Evolutionary conservation across 2,888 invertebrate species (phyloP), one percentile per base, ranked within the genome.

Genomic region (Eupithecia exiguata): DNA sequence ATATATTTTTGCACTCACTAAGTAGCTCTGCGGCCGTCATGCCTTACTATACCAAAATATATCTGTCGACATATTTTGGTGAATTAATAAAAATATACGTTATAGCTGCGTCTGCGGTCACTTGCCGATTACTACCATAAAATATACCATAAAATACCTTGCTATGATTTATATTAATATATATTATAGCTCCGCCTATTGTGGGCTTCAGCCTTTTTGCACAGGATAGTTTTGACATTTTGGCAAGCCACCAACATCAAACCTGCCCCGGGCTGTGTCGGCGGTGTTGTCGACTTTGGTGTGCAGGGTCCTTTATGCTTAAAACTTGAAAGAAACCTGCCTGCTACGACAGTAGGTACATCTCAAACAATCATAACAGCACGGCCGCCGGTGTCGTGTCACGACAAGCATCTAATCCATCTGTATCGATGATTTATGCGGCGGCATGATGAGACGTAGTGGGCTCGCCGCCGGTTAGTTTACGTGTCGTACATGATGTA

Each of bases 361-460:
- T 35, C 62, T 62, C 62, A 62, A 61, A 35, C 62, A 62, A 62
- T 62, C 35, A 62, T 62, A 30, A 62, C 35, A 62, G 35, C 62
- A 62, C 35, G 62, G 18, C 18, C 25, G 25, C 53, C 58, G 25
- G 58, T 58, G 58, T 25, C 62, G 53, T 69, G 67, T 67, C 35
- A 43, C 62, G 67, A 68, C 71, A 69, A 40, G 38, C 69, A 46
- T 9, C 49, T 72, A 69, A 75, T 75, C 71, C 69, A 53, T 72
- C 69, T 65, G 72, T 70, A 75, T 75, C 46, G 69, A 70, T 75
- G 75, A 75, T 75, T 75, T 72, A 75, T 75, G 72, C 53, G 21
- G 35, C 30, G 53, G 25, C 68, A 63, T 72, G 75, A 67, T 61
- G 71, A 63, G 69, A 71, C 61, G 69, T 65, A 69, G n/a, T 43